phyloP scores from a whole-genome alignment of 92 coral and sea anemone species.

The Parazoanthus atlanticus region DNA sequence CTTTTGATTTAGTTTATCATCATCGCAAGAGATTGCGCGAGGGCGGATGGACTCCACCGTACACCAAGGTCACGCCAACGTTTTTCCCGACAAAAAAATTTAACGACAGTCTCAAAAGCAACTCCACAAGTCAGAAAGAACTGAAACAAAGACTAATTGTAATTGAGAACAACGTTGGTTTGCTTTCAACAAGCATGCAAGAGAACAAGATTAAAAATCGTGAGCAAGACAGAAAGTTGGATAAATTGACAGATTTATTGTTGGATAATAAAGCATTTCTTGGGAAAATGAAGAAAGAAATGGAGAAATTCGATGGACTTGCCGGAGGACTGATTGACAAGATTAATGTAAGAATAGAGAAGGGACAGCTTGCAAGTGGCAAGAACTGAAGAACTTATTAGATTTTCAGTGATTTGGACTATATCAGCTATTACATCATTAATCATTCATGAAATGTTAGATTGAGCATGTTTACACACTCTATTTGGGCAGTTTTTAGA shows the following conservation, averaged over 20 bases:
- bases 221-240: constrained; percentile 32
- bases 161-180: constrained; percentile 1
- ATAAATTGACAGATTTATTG: neutral
- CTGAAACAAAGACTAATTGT: constrained; percentile 15
- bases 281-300: constrained; percentile 18
- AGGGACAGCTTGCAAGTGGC: neutral
- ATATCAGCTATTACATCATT: neutral
- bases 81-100: constrained; percentile 39
- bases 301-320: constrained; percentile 11
- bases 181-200: constrained; percentile 9
- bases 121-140: constrained; percentile 28
- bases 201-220: neutral
- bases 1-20: constrained; percentile 53
- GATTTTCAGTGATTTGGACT: neutral
- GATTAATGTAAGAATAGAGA: neutral
- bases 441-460: constrained; percentile 5
- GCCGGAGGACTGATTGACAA: neutral
- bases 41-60: constrained; percentile 21
- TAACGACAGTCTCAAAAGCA: constrained; percentile 16
- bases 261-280: neutral
- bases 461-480: neutral
- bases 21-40: constrained; percentile 58
- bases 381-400: neutral
- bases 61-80: neutral
- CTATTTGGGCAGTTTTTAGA: neutral